A percentile compares a stretch with the other conserved stretches of the same genome.
Conservation (phyloP, 1,140 invertebrate genomes). For the Drosophila sucinea region DNA sequence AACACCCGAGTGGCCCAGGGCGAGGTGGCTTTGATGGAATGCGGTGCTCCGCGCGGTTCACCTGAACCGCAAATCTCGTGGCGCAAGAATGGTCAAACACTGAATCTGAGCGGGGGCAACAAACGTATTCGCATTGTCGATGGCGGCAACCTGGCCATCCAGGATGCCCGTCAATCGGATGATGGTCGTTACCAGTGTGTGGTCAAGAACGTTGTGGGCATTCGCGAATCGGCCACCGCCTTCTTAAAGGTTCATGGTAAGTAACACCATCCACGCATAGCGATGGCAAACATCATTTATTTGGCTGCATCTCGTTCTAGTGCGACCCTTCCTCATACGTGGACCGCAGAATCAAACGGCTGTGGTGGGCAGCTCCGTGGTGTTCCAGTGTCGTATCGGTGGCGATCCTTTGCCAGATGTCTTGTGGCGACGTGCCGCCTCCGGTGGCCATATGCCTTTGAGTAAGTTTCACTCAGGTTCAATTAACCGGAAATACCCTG, state of each 20-base stretch:
- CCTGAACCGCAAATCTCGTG: slow-evolving; percentile 92
- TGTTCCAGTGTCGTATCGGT: slow-evolving; percentile 91
- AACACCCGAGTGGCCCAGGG: slow-evolving; percentile 90
- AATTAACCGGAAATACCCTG: slow-evolving; percentile 70
- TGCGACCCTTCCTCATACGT: slow-evolving; percentile 91
- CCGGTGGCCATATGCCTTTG: slow-evolving; percentile 89
- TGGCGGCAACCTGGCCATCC: slow-evolving; percentile 92
- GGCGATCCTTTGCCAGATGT: slow-evolving; percentile 90
- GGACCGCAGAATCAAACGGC: slow-evolving; percentile 90
- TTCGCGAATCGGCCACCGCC: slow-evolving; percentile 89
- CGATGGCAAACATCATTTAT: background rate
- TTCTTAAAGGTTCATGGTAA: slow-evolving; percentile 92
- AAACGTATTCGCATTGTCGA: slow-evolving; percentile 89
- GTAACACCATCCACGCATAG: slow-evolving; percentile 53
- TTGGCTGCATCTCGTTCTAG: slow-evolving; percentile 83
- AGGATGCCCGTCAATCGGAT: slow-evolving; percentile 90
- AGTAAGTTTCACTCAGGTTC: slow-evolving; percentile 81
- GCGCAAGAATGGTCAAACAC: slow-evolving; percentile 92
- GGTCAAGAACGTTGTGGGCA: slow-evolving; percentile 92
- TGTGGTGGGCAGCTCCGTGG: slow-evolving; percentile 89
- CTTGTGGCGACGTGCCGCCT: slow-evolving; percentile 88
- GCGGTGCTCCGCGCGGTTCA: slow-evolving; percentile 92
- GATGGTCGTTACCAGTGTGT: slow-evolving; percentile 93
- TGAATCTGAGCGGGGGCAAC: slow-evolving; percentile 86
- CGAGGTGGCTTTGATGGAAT: slow-evolving; percentile 93